Base-by-base conservation (phyloP, 2,113 vertebrate species). In the Oreochromis niloticus region DNA sequence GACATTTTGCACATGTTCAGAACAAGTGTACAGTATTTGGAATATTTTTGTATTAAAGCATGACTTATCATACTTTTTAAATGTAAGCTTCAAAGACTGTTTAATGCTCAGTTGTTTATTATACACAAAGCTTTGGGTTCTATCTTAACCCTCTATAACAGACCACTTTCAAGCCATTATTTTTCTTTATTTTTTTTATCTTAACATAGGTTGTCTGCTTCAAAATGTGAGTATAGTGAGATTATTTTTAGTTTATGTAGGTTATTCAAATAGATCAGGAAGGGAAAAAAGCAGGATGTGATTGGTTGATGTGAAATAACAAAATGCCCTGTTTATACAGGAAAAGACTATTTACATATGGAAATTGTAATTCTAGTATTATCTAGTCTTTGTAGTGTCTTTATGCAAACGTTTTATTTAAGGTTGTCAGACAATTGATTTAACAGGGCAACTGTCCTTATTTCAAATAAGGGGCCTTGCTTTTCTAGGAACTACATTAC, bases 31-130 rank as follows among this genome's bases (percentile, higher is more conserved):
- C 90, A 94, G 90, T 91, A 91, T 95, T 93, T 94, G 81, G 43
- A 91, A 81, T 91, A 90, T 92, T 95, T 95, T 95, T 95, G 56
- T 91, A 94, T 86, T 86, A 93, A 95, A 92, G 82, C 75, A 83
- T 91, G 59, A 85, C 17, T 32, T 85, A 56, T 91, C 66, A 75
- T 36, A 7, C 30, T 48, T 91, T 85, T 63, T 89, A 87, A 92
- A 91, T 86, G 19, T 13, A 48, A 79, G 71, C 75, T 83, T 66
- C 75, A n/a, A 81, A 56, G 83, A 89, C 81, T 78, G 10, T 41
- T 84, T 24, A 57, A 22, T 57, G 39, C 11, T 2, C 32, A 32
- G 27, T 27, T 80, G 2, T 85, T 90, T 82, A 80, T 71, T 11
- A 43, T 79, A 9, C 11, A 78, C 16, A 52, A 4, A 4, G n/a